Percentiles rank a stretch among this genome's conserved stretches.
These are phyloP conservation scores for Drosophila rubida DNA, from an alignment of 2,888 invertebrate species.

Conservation along the genomic window DNA sequence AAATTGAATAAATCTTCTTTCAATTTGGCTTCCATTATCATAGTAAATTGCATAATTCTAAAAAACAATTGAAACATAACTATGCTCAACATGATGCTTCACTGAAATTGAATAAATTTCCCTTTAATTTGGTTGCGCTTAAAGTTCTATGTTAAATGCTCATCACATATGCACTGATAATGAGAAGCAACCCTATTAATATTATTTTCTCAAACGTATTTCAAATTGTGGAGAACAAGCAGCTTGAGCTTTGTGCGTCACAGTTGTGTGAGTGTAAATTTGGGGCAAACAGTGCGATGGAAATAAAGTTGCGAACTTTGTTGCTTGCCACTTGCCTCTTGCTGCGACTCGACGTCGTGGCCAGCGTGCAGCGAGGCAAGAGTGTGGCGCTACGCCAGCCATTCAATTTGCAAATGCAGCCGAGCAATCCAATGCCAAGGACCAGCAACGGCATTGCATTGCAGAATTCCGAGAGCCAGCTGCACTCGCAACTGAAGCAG, in stretches of 20 bases:
- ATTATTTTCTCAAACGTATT: too few species aligned
- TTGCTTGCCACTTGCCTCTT: slow-evolving; percentile 8
- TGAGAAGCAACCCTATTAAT: too few species aligned
- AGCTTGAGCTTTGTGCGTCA: not conserved
- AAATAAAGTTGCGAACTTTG: slow-evolving; percentile 12
- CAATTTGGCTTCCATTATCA: too few species aligned
- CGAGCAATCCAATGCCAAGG: not conserved
- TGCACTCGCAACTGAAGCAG: slow-evolving; percentile 12
- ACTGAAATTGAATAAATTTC: too few species aligned
- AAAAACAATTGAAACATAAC: too few species aligned
- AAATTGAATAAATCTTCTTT: too few species aligned
- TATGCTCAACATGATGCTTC: too few species aligned
- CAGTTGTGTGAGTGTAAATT: not conserved
- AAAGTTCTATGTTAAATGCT: too few species aligned
- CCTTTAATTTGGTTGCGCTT: too few species aligned
- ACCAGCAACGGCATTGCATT: not conserved
- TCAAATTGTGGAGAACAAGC: too few species aligned
- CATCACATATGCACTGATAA: too few species aligned
- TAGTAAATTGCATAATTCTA: too few species aligned
- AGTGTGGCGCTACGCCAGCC: not conserved
- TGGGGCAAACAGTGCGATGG: slow-evolving; percentile 10
- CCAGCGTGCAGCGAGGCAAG: not conserved
- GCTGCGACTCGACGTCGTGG: not conserved
- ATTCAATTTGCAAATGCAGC: not conserved
- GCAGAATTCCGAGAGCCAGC: not conserved